Base-by-base conservation (phyloP, 1,140 invertebrate species). In the Vollenhovia emeryi region DNA sequence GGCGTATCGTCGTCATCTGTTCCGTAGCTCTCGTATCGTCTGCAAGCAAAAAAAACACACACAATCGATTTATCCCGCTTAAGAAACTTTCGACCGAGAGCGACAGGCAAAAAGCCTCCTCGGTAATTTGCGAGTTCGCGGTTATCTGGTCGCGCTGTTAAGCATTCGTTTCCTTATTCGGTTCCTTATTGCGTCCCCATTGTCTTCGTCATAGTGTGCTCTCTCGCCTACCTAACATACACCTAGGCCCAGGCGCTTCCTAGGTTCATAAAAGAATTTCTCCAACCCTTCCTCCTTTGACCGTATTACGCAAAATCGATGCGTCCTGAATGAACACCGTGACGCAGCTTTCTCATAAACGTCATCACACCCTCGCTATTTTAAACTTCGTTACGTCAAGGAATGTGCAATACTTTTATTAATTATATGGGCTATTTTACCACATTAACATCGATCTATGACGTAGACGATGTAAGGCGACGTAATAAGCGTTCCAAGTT, bases 11-110 rank as follows among this genome's bases (percentile, higher is more conserved):
- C 15, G 66, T 87, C 82, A 90, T 52, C 86, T 90, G 48, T 24
- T 83, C 24, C 74, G 88, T 6, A 90, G 73, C 80, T 89, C 82
- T 5, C 71, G 88, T 57, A 91, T 91, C 68, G 84, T 86, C 90
- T 92, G 80, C 15, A 91, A 90, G 78, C 43, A 55, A 59, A 86
- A 18, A 50, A 45, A 9, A 11, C 18, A 91, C 68, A 78, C n/a
- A n/a, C n/a, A n/a, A n/a, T n/a, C n/a, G 33, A 15, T 85, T 79
- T 69, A 84, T 64, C 45, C 55, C 8, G 43, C 86, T 86, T 80
- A 43, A 79, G 9, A 48, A 9, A 59, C 30, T 86, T 74, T 85
- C 43, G 24, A 64, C 36, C 11, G 1, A 66, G 43, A 73, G 24
- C 15, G n/a, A 1, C n/a, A 13, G 36, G 8, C 15, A 48, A 45